Base-by-base conservation (phyloP, 2,888 invertebrate species). In the Horisme vitalbata region DNA sequence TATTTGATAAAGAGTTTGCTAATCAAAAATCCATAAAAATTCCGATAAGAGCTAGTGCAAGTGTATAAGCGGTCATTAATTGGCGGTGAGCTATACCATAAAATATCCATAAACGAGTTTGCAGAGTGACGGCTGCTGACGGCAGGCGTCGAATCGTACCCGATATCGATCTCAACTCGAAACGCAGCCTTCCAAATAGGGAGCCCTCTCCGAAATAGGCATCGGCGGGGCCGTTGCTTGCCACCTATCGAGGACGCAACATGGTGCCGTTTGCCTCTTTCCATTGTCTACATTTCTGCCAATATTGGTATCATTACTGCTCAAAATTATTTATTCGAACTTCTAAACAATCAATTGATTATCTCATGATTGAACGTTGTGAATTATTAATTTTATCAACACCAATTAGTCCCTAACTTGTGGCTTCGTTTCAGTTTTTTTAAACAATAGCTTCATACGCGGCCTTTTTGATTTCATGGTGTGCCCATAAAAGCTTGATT, bases 151-250 rank as follows among this genome's bases (percentile, higher is more conserved):
- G 68, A 65, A 63, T 65, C 68, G 68, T 67, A 24, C 46, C 66
- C 69, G 84, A 85, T 86, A 83, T 76, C 68, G 80, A 86, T 84
- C 83, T 71, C 72, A 71, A 76, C 83, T 82, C 77, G 86, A 77
- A 75, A 67, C 72, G 71, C 87, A 89, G 88, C 79, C 75, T 89
- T 86, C 89, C 89, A 80, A 88, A 89, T 89, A 87, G 79, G 89
- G 47, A 45, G 87, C 55, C 68, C 59, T 69, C 67, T 79, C 86
- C 87, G 70, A 88, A 88, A 88, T 88, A 85, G 89, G 89, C 76
- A 82, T 68, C 71, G 75, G 66, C 63, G 69, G 59, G 56, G 65
- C 66, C 64, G 68, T 65, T 67, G 67, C 45, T 57, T 49, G 65
- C 61, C 63, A 43, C 41, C 78, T 80, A 81, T 83, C 76, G 84